Evolutionary conservation across 1,140 invertebrate species (phyloP), one percentile per base, ranked within the genome.

Genomic region (Drosophila yakuba): DNA sequence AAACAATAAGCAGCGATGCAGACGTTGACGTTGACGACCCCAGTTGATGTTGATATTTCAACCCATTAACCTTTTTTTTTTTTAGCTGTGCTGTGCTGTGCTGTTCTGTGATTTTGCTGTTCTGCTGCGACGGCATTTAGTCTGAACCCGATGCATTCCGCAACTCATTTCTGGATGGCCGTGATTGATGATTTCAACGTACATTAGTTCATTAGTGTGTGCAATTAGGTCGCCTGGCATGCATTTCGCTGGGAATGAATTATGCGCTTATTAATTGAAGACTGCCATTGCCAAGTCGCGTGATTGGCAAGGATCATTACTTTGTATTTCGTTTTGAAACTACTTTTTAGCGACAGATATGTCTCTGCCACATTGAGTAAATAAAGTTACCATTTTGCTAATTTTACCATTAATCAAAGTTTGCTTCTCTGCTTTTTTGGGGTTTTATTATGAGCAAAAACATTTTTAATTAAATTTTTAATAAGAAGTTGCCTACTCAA

Each of bases 21-120:
- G 68, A 78, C 69, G 51, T 69, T 44, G 74, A 75, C 68, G 60
- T 23, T 47, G 51, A 68, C 69, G 63, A 80, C 57, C 74, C 43
- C 45, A 58, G 60, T 63, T 63, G 38, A 61, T 61, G 84, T 83
- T 88, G 83, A 86, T 83, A 83, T 86, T 88, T 78, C 67, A 79
- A 76, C 67, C 84, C 83, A 86, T 86, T 86, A 88, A 74, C 80
- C 79, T 78, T 89, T 86, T 86, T 82, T 82, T 81, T n/a, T 5
- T n/a, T 48, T 20, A 20, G 20, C 20, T 20, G 20, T 20, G 20
- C 20, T 2, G 20, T 20, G 20, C 20, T 20, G 20, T 20, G 20
- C 20, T 20, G 20, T 3, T 7, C n/a, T 8, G n/a, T 6, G 38
- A 14, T 8, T 14, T n/a, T 43, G n/a, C 39, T 41, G 14, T 86